Conservation (phyloP, 2,797 vertebrate species). For the Protonibea diacanthus region DNA sequence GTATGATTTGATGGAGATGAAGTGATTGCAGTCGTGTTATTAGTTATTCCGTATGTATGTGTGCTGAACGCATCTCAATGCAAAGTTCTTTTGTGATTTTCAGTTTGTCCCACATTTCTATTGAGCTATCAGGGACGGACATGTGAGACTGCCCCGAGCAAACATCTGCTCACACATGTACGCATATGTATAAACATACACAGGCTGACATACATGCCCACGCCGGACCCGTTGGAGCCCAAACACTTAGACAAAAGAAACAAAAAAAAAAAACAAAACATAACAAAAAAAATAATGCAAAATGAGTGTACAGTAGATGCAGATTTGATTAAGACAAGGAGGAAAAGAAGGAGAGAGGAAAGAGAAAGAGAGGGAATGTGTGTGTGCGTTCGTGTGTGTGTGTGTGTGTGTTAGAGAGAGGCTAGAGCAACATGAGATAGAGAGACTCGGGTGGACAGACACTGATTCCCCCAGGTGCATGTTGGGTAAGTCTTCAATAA, state of each 20-base stretch:
- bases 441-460: constrained; percentile 84
- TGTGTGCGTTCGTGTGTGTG: constrained; percentile 24
- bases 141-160: constrained; percentile 79
- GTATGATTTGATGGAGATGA: constrained; percentile 68
- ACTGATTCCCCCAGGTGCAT: constrained; percentile 88
- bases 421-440: constrained; percentile 76
- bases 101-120: constrained; percentile 81
- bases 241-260: constrained; percentile 39
- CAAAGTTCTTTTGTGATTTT: constrained; percentile 82
- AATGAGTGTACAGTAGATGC: constrained; percentile 34
- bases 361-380: constrained; percentile 28
- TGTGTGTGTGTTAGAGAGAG: constrained; percentile 52
- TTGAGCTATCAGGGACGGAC: constrained; percentile 78
- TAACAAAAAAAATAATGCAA: constrained; percentile 15
- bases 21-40: constrained; percentile 63
- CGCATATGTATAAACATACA: constrained; percentile 87
- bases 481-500: constrained; percentile 88
- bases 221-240: constrained; percentile 45
- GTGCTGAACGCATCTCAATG: constrained; percentile 61
- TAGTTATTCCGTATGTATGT: constrained; percentile 67
- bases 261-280: neutral
- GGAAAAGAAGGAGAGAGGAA: constrained; percentile 45
- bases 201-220: constrained; percentile 72
- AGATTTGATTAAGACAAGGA: constrained; percentile 48
- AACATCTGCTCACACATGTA: constrained; percentile 85